Base-by-base conservation (phyloP, 2,888 invertebrate species). In the Charanyca ferruginea region DNA sequence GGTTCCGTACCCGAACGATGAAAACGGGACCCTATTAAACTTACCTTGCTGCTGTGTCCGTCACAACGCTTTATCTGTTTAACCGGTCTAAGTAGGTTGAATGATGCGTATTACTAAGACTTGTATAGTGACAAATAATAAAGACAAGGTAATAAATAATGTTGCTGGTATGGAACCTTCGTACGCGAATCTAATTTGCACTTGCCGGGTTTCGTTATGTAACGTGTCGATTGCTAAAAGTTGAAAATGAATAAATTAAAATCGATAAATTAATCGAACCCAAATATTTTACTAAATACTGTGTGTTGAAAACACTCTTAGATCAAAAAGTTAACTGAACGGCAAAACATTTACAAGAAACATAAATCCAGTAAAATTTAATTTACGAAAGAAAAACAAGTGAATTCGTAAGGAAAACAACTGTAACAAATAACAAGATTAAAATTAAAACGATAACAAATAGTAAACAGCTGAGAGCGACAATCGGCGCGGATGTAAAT, bases 401-500 rank as follows among this genome's bases (percentile, higher is more conserved):
- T 25, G 22, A 41, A 59, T 35, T 47, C 1, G 38, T 47, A 41
- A 62, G 49, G 53, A 55, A 73, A 77, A 66, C 52, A 62, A 59
- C 49, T 32, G 20, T 7, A 48, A 74, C 47, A 75, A 71, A 74
- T 73, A 75, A 75, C 70, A 38, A 76, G 48, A 69, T 76, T 76
- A 69, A 73, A 69, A 76, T 61, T 66, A 64, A 60, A 60, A 49
- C 52, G 35, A 52, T 53, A 48, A 66, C 57, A 68, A 78, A 72
- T 66, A 67, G 60, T 32, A 54, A 66, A 45, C 73, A 77, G 77
- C 58, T 58, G 72, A 28, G 71, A 35, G 45, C 53, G 55, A 64
- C 77, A 70, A 77, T 60, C 77, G 63, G 71, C 45, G 77, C 48
- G 49, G 38, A 63, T 66, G 75, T 77, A 58, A 45, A 53, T 47